Conservation (phyloP, 1,140 invertebrate species). For the Adelges cooleyi region DNA sequence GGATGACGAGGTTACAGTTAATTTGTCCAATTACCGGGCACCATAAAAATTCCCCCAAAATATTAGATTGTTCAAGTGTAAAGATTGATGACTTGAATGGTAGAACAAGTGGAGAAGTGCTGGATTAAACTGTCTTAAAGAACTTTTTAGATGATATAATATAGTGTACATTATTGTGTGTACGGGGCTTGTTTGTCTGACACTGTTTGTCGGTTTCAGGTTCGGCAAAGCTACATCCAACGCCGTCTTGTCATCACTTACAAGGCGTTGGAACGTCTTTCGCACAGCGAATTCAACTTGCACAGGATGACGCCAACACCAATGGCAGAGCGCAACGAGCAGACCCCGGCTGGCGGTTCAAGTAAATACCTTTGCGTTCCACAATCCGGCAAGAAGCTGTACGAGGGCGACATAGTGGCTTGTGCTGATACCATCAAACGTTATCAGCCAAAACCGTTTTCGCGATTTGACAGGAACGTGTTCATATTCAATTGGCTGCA, state of each 20-base stretch:
- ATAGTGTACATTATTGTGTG: not conserved
- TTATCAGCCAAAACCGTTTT: conserved; percentile 47
- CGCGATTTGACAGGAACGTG: conserved; percentile 80
- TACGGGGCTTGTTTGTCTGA: not conserved
- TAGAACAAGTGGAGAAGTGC: too few relatives aligned
- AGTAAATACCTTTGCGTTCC: conserved; percentile 6
- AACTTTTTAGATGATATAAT: not conserved
- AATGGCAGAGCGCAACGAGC: conserved; percentile 28
- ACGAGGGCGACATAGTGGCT: conserved; percentile 14
- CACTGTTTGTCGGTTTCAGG: conserved; percentile 44
- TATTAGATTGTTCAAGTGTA: too few relatives aligned
- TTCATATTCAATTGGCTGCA: conserved; percentile 89
- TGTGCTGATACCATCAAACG: not conserved
- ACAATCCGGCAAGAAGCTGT: not conserved
- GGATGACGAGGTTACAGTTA: too few relatives aligned
- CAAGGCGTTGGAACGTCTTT: conserved; percentile 63
- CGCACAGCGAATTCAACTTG: conserved; percentile 69
- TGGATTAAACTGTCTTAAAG: conserved; percentile 22
- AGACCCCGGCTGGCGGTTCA: not conserved
- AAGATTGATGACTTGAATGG: too few relatives aligned
- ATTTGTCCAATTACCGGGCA: too few relatives aligned
- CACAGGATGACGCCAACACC: conserved; percentile 47
- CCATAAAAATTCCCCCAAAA: too few relatives aligned
- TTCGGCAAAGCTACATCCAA: conserved; percentile 60
- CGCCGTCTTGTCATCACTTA: conserved; percentile 65